These are phyloP conservation scores for Paraescarpia echinospica DNA, from an alignment of 1,140 invertebrate genomes.

Conservation along the genomic window DNA sequence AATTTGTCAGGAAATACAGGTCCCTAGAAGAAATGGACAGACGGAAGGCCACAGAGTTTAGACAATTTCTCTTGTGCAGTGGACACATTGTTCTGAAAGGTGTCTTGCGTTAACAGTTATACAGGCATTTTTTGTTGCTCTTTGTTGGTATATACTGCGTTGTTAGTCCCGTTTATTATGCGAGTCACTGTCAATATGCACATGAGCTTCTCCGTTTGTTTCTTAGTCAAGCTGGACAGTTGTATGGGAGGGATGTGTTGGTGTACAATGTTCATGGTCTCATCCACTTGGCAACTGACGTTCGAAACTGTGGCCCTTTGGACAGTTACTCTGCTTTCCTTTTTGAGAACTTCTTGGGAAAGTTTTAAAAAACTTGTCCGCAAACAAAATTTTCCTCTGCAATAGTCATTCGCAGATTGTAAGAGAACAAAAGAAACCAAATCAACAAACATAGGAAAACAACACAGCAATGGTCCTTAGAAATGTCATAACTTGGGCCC, in stretches of 20 bases:
- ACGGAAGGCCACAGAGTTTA: constrained; percentile 61
- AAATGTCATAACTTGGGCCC: background rate
- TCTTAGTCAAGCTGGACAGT: constrained; percentile 38
- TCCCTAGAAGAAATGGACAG: constrained; percentile 46
- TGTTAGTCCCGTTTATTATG: constrained; percentile 28
- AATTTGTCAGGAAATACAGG: constrained; percentile 57
- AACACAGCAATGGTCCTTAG: background rate
- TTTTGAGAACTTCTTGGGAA: constrained; percentile 58
- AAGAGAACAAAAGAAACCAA: constrained; percentile 33
- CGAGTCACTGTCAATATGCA: constrained; percentile 39
- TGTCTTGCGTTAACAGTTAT: constrained; percentile 44
- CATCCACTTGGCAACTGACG: constrained; percentile 57
- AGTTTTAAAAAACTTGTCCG: constrained; percentile 51
- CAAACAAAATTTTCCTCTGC: constrained; percentile 36
- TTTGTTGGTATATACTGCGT: constrained; percentile 50
- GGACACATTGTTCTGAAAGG: constrained; percentile 53
- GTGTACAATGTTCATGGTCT: constrained; percentile 57
- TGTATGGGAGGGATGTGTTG: constrained; percentile 47
- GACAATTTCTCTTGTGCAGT: constrained; percentile 58
- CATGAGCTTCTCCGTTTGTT: constrained; percentile 42
- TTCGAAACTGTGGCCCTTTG: constrained; percentile 49
- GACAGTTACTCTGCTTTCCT: constrained; percentile 56
- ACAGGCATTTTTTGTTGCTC: constrained; percentile 56
- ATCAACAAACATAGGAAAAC: background rate
- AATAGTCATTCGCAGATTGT: constrained; percentile 40